Conservation (phyloP, 2,797 vertebrate species). For the Gadopsis marmoratus region DNA sequence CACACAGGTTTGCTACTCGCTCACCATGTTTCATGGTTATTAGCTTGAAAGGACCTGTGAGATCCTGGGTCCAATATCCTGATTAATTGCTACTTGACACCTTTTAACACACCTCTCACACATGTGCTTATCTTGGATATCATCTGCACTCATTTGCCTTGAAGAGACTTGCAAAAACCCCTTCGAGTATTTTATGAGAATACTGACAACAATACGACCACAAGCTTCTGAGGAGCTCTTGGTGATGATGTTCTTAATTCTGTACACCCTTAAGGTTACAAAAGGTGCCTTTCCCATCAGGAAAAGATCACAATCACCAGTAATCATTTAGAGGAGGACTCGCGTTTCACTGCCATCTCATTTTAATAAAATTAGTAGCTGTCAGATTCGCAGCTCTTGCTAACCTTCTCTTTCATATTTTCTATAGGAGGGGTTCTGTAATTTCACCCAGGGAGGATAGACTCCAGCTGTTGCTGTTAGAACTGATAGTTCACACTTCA, state of each 20-base stretch:
- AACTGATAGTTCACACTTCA: constrained; percentile 77
- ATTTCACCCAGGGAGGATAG: constrained; percentile 89
- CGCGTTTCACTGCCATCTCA: constrained; percentile 58
- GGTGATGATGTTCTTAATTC: constrained; percentile 40
- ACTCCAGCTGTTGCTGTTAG: constrained; percentile 87
- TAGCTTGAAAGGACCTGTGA: constrained; percentile 57
- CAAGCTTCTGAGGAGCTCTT: not conserved
- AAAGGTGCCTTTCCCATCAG: constrained; percentile 36
- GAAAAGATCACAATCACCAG: constrained; percentile 61
- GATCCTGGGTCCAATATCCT: constrained; percentile 54
- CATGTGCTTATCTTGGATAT: constrained; percentile 83
- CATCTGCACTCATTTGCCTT: constrained; percentile 84
- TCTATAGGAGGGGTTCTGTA: constrained; percentile 83
- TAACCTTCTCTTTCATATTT: constrained; percentile 89
- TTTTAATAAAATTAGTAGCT: constrained; percentile 69
- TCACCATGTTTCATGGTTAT: constrained; percentile 46
- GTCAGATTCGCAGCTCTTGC: constrained; percentile 58
- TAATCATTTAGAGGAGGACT: constrained; percentile 47
- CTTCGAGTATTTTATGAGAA: constrained; percentile 38
- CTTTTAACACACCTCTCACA: constrained; percentile 68
- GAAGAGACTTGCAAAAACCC: constrained; percentile 61
- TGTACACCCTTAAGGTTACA: constrained; percentile 41
- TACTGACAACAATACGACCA: constrained; percentile 26
- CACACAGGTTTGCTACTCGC: constrained; percentile 42
- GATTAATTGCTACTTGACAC: constrained; percentile 71